Percentiles rank a stretch among this genome's conserved stretches.
phyloP scores from a whole-genome alignment of 2,797 vertebrate species.

The Myotis myotis region DNA sequence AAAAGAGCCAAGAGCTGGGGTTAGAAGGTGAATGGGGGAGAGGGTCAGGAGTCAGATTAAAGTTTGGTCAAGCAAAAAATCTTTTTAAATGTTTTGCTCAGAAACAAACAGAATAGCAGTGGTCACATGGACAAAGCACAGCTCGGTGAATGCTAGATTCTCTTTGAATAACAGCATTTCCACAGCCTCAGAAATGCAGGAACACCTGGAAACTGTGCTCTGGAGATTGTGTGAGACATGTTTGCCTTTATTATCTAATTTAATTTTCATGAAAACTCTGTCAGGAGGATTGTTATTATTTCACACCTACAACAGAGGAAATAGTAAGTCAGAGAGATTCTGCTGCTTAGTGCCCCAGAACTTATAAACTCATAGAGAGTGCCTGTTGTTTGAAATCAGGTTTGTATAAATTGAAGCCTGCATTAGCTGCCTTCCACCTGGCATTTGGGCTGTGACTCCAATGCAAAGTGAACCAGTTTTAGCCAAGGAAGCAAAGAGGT shows the following conservation, averaged over 20 bases:
- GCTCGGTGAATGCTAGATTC: background rate
- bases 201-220: background rate
- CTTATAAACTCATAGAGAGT: no score
- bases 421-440: background rate
- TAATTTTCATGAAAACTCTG: background rate
- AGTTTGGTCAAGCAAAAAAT: background rate
- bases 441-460: background rate
- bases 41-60: background rate
- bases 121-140: background rate
- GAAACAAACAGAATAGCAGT: background rate
- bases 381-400: background rate
- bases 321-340: background rate
- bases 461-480: background rate
- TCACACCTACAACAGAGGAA: background rate
- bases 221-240: background rate
- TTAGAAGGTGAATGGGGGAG: accelerated
- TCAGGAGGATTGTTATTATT: background rate
- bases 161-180: background rate
- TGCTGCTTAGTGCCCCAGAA: background rate
- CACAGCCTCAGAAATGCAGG: background rate
- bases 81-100: background rate
- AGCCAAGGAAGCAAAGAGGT: background rate
- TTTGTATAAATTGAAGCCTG: background rate
- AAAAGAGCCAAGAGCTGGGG: background rate
- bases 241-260: slow-evolving; percentile 1